These are phyloP conservation scores for Rhinoderma darwinii DNA, from an alignment of 2,113 vertebrate genomes.

Conservation along the genomic window DNA sequence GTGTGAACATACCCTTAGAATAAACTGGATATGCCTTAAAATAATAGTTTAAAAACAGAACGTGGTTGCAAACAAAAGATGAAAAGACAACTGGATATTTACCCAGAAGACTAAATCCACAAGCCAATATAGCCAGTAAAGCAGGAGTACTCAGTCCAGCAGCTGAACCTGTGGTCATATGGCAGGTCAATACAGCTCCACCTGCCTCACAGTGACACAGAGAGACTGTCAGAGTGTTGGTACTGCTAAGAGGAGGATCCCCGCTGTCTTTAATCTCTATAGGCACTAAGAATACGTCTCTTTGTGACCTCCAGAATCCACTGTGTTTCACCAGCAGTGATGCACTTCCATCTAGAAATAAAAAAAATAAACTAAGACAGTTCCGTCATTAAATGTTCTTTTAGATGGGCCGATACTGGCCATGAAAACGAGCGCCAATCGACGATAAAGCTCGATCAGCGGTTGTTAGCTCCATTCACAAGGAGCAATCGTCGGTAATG, in stretches of 20 bases:
- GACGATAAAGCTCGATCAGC: no score
- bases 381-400: background rate
- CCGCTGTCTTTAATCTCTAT: conserved; percentile 83
- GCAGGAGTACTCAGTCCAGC: conserved; percentile 87
- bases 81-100: conserved; percentile 57
- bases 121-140: conserved; percentile 86
- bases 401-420: no score
- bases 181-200: conserved; percentile 70
- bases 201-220: conserved; percentile 84
- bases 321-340: conserved; percentile 65
- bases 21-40: background rate
- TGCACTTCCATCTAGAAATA: conserved; percentile 67
- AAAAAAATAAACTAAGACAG: background rate
- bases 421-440: no score
- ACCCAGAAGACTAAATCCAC: conserved; percentile 86
- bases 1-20: no score
- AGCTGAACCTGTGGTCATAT: conserved; percentile 72
- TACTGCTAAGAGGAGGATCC: conserved; percentile 81
- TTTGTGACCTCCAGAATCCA: conserved; percentile 62
- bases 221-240: conserved; percentile 84
- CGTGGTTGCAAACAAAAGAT: background rate
- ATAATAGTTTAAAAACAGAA: background rate
- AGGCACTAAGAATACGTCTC: conserved; percentile 76
- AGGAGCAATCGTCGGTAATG: no score
- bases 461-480: no score